Base-by-base conservation (phyloP, 2,888 invertebrate genomes). In the Conistra vaccinii region DNA sequence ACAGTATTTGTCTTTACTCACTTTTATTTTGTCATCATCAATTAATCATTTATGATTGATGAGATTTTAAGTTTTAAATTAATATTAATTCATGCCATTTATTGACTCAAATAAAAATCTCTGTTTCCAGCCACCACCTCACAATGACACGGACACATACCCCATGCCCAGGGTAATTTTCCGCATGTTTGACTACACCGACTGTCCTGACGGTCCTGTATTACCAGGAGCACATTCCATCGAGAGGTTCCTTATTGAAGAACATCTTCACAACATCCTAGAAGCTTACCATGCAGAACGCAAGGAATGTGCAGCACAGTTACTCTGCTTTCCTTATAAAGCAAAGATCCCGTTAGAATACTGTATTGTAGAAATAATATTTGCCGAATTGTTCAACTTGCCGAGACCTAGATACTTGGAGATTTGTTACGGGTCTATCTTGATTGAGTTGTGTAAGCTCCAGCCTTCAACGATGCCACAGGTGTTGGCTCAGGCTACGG, bases 391-490 rank as follows among this genome's bases (percentile, higher is more conserved):
- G 76, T 99, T 99, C 89, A 98, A 98, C 90, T 97, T 99, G 94
- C 99, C 99, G 0, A 97, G 98, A 12, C 98, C 99, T 0, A 97
- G 98, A 80, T 98, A 98, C 93, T 92, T 99, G 84, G 99, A 99
- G 93, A 98, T 99, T 78, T 98, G 98, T 88, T 99, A 99, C 88
- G 99, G 99, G 0, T 98, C 99, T 0, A 98, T 99, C 78, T 96
- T 99, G 81, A 99, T 99, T 90, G 99, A 99, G 94, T 95, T 99
- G 82, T 99, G 99, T 93, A 99, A 99, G 94, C 97, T 99, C 57
- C 99, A 99, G 92, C 99, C 99, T 0, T 98, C 99, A 0, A 99
- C 99, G 0, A 98, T 99, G 98, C 99, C 99, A 0, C 99, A 99
- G 97, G 98, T 99, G 78, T 96, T 99, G 86, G 99, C 99, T 1